A percentile compares a stretch with the other conserved stretches of the same genome.
These are phyloP conservation scores for Cygnus atratus DNA, from an alignment of 2,113 vertebrate genomes.

Conservation along the genomic window DNA sequence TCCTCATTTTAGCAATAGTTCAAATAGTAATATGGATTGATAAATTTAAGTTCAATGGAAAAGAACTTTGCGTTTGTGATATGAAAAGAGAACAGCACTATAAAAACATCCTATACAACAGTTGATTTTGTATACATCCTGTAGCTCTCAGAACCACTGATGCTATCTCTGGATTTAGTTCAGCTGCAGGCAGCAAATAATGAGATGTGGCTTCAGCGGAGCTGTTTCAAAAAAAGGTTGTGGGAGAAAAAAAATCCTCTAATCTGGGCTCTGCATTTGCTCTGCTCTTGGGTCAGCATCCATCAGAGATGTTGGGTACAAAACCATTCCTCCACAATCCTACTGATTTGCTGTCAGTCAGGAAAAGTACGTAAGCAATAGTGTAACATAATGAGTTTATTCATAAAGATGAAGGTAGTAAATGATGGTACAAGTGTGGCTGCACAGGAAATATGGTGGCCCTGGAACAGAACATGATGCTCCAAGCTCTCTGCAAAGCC, in stretches of 20 bases:
- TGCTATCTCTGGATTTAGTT: neutral
- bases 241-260: neutral
- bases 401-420: neutral
- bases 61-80: neutral
- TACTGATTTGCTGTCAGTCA: neutral
- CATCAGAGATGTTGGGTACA: neutral
- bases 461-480: neutral
- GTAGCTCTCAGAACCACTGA: neutral
- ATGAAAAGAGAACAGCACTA: neutral
- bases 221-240: neutral
- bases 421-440: neutral
- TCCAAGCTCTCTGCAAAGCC: neutral
- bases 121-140: neutral
- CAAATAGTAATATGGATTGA: neutral
- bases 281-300: accelerated
- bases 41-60: neutral
- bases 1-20: neutral
- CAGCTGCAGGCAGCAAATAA: neutral
- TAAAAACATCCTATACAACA: neutral
- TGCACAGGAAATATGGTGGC: neutral
- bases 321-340: neutral
- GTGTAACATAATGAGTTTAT: neutral
- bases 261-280: neutral
- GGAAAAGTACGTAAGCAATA: neutral
- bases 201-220: neutral